Percentiles rank a stretch among this genome's conserved stretches.
These are phyloP conservation scores for Nothobranchius furzeri DNA, from an alignment of 2,113 vertebrate species.

Conservation along the genomic window DNA sequence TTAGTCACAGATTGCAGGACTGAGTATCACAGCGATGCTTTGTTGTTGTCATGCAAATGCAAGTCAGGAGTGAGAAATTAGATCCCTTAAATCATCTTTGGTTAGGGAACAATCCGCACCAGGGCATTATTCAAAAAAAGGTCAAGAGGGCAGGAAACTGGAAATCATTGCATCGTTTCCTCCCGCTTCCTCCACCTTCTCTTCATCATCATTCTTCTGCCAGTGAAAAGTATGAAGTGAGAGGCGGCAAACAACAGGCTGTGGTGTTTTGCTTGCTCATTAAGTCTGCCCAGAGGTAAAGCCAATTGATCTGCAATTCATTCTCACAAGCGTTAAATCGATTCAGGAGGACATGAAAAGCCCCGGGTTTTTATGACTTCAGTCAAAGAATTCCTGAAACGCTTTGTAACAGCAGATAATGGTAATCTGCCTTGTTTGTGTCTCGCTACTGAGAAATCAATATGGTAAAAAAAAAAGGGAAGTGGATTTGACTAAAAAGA, in stretches of 20 bases:
- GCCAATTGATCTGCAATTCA: constrained; percentile 84
- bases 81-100: constrained; percentile 47
- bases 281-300: constrained; percentile 79
- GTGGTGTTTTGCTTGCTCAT: constrained; percentile 73
- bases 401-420: constrained; percentile 81
- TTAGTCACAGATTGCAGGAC: constrained; percentile 46
- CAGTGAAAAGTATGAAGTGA: constrained; percentile 8
- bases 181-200: background rate
- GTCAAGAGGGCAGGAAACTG: constrained; percentile 38
- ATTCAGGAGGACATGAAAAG: constrained; percentile 81
- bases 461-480: constrained; percentile 70
- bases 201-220: constrained; percentile 1
- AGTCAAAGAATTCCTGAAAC: constrained; percentile 77
- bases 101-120: constrained; percentile 30
- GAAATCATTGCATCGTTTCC: constrained; percentile 51
- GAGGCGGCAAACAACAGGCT: constrained; percentile 69
- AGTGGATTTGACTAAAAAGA: constrained; percentile 78
- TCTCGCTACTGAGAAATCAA: constrained; percentile 69
- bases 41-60: constrained; percentile 41
- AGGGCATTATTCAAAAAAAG: constrained; percentile 30
- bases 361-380: constrained; percentile 75
- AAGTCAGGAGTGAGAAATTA: constrained; percentile 38
- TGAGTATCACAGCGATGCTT: constrained; percentile 46
- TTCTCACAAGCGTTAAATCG: constrained; percentile 81
- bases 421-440: constrained; percentile 80